These are phyloP conservation scores for Harpagifer antarcticus DNA, from an alignment of 2,797 vertebrate species.

Conservation along the genomic window DNA sequence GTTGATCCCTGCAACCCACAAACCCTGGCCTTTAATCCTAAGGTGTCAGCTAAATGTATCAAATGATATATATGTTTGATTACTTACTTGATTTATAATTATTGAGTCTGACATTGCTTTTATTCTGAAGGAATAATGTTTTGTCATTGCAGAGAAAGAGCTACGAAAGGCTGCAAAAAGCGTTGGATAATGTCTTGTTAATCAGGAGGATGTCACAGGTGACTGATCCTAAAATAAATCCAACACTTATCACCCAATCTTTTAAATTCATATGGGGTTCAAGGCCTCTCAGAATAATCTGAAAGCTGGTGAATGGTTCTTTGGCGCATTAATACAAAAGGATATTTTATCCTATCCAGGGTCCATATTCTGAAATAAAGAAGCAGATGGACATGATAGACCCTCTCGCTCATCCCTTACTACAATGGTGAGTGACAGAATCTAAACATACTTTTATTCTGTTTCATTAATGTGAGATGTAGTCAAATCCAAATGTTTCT, in stretches of 20 bases:
- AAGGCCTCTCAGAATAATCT: neutral
- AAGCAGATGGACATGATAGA: conserved; percentile 97
- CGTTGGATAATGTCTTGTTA: conserved; percentile 93
- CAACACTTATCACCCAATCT: neutral
- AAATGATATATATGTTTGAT: neutral
- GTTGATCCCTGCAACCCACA: conserved; percentile 92
- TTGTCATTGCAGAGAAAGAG: conserved; percentile 89
- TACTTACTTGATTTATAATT: neutral
- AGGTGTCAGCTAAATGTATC: conserved; percentile 78
- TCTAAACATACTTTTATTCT: neutral
- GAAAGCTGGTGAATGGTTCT: neutral
- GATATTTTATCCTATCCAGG: conserved; percentile 78
- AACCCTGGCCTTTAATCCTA: conserved; percentile 93
- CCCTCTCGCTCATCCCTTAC: conserved; percentile 92
- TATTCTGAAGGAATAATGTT: neutral
- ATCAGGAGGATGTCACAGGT: conserved; percentile 96
- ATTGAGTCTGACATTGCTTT: neutral
- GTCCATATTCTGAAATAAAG: conserved; percentile 95
- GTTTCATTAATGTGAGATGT: neutral
- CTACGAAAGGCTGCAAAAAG: conserved; percentile 93
- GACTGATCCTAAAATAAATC: conserved; percentile 30
- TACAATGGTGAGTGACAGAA: conserved; percentile 89
- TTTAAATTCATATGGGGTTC: neutral
- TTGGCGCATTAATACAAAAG: neutral
- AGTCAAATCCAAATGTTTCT: neutral